Evolutionary conservation across 2,888 invertebrate genomes (phyloP), one percentile per base, ranked within the genome.

Genomic region (Gari tellinella): DNA sequence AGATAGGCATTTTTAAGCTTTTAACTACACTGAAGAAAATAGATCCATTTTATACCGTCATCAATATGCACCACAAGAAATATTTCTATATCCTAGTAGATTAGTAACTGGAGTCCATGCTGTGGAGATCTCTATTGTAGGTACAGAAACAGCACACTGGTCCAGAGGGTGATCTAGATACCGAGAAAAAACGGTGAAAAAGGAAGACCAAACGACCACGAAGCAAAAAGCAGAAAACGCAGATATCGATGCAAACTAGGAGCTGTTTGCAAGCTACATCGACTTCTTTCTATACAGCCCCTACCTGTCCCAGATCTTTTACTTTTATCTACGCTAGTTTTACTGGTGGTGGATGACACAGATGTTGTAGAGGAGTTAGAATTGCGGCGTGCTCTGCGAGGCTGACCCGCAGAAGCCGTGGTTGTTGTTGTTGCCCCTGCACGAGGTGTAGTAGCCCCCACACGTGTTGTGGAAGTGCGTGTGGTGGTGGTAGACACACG

Each of bases 301-400:
- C 60, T 77, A 77, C 78, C 78, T 78, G 73, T 41, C 41, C 78
- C 78, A 19, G 60, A 52, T 51, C 78, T 57, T 78, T 78, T 78
- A 67, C 63, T 78, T 70, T 78, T 78, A 73, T 70, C 72, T 64
- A 72, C 70, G 26, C 56, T 69, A 67, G 73, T 49, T 70, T 75
- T 75, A 69, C 64, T 72, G 43, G 72, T 60, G 23, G 77, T 69
- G 21, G 77, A 66, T n/a, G 77, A 72, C 21, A 69, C 69, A 38
- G 75, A 70, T 5, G 75, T 66, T 15, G 69, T 75, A 14, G 75
- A 69, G 37, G 75, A 69, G 14, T 65, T 66, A 15, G 75, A 69
- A 38, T 70, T 66, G 48, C 57, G 52, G 43, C 68, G 65, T 15
- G 43, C 52, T 49, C 72, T 21, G 10, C 65, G 53, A 21, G 48